Conservation (phyloP, 2,113 vertebrate genomes). For the Neopipo cinnamomea region DNA sequence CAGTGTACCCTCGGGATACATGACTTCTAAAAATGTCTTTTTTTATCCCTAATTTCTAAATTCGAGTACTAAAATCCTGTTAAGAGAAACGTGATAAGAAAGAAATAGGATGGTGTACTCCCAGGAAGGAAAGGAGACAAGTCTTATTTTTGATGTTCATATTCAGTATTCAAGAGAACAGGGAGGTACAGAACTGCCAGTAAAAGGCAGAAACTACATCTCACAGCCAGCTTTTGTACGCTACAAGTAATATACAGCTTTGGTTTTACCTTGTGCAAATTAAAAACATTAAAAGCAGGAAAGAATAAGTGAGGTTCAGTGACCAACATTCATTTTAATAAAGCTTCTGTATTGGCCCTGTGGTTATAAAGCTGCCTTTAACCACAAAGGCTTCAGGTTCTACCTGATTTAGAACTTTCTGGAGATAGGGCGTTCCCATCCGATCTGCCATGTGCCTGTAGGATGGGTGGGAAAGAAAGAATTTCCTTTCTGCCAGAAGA, state of each 20-base stretch:
- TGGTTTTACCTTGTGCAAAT: not conserved
- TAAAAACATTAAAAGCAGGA: not conserved
- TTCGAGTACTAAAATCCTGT: not conserved
- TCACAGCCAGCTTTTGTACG: not conserved
- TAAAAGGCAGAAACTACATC: not conserved
- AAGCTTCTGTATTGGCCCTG: not conserved
- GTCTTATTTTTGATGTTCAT: not conserved
- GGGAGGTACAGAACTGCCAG: not conserved
- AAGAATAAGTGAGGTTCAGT: not conserved
- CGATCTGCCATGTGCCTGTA: constrained; percentile 96
- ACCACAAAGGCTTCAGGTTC: not conserved
- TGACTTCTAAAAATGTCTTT: not conserved
- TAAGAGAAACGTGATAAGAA: not conserved
- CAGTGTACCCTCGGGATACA: not conserved
- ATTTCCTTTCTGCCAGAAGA: constrained; percentile 93
- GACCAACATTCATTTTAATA: not conserved
- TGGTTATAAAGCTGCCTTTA: not conserved
- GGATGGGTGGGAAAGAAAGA: constrained; percentile 93
- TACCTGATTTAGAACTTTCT: constrained; percentile 96
- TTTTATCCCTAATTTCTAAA: not conserved
- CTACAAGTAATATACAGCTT: not conserved
- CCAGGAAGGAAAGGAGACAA: not conserved
- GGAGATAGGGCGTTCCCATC: constrained; percentile 95
- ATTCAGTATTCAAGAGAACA: not conserved
- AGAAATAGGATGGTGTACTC: not conserved